Conservation (phyloP, 2,888 invertebrate species). For the Pseudeuparius sepicola region DNA sequence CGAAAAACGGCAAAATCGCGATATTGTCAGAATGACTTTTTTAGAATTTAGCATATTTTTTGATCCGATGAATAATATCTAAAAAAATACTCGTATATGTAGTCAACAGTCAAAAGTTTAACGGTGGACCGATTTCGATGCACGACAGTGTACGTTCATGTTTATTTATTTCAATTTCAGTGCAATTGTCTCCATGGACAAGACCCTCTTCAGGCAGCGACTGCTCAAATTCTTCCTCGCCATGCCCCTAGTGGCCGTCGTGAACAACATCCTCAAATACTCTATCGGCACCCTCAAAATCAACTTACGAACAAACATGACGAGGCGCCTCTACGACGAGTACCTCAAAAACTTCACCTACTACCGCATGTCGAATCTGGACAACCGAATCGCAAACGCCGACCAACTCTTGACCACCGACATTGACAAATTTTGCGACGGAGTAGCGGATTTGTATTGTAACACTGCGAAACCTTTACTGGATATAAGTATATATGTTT, state of each 20-base stretch:
- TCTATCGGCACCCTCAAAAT: constrained; percentile 90
- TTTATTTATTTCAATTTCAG: no score
- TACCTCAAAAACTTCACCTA: constrained; percentile 95
- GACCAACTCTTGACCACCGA: constrained; percentile 94
- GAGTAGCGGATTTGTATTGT: constrained; percentile 90
- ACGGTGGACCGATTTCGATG: no score
- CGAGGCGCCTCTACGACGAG: constrained; percentile 76
- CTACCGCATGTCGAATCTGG: constrained; percentile 92
- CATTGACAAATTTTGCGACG: constrained; percentile 95
- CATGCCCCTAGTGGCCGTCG: constrained; percentile 84
- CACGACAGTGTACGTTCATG: no score
- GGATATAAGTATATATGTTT: constrained; percentile 90
- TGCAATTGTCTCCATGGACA: constrained; percentile 85
- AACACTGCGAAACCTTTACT: constrained; percentile 92
- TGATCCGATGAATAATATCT: no score
- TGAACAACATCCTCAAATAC: constrained; percentile 91
- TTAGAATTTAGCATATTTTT: no score
- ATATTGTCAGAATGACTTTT: no score
- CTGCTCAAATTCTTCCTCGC: constrained; percentile 70
- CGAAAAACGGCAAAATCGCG: no score
- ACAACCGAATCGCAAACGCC: constrained; percentile 89
- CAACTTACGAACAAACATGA: constrained; percentile 79
- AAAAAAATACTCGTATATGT: no score
- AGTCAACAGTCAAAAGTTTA: no score
- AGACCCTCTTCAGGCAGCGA: constrained; percentile 60